Conservation (phyloP, 2,888 invertebrate species). For the Unio delphinus region DNA sequence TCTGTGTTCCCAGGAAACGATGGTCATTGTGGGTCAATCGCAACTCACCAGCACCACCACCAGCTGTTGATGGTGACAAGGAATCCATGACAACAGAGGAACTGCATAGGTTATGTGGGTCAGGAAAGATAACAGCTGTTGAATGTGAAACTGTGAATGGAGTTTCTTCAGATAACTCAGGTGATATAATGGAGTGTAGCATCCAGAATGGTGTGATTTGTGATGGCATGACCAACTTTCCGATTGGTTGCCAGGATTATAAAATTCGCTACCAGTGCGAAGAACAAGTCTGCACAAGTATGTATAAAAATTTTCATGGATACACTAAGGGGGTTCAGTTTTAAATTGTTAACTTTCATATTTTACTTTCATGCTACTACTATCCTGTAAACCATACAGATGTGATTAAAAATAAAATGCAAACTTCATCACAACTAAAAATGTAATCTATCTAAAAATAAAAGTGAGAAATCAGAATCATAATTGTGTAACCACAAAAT, state of each 20-base stretch:
- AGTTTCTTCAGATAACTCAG: slow-evolving; percentile 32
- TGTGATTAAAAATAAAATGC: too few relatives aligned
- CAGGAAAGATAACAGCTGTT: slow-evolving; percentile 48
- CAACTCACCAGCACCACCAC: slow-evolving; percentile 6
- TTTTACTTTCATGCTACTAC: too few relatives aligned
- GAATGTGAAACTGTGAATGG: slow-evolving; percentile 54
- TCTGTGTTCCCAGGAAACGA: slow-evolving; percentile 13
- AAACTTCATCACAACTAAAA: too few relatives aligned
- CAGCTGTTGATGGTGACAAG: slow-evolving; percentile 28
- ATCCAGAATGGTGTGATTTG: slow-evolving; percentile 83
- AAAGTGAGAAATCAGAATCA: too few relatives aligned
- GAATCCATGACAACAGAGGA: slow-evolving; percentile 38
- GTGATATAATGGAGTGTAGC: slow-evolving; percentile 50
- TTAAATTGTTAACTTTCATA: too few relatives aligned
- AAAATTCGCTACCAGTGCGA: slow-evolving; percentile 58
- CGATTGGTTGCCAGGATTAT: slow-evolving; percentile 57
- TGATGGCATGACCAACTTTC: slow-evolving; percentile 51
- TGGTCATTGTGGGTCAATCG: slow-evolving; percentile 32
- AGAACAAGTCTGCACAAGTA: slow-evolving; percentile 29
- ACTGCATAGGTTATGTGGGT: slow-evolving; percentile 40
- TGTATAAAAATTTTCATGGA: too few relatives aligned
- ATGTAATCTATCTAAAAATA: too few relatives aligned
- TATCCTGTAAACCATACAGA: too few relatives aligned
- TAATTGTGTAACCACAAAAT: too few relatives aligned
- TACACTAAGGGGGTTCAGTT: too few relatives aligned